Percentiles rank a stretch among this genome's conserved stretches.
phyloP scores from a whole-genome alignment of 2,113 vertebrate species.

The Montifringilla adamsi region DNA sequence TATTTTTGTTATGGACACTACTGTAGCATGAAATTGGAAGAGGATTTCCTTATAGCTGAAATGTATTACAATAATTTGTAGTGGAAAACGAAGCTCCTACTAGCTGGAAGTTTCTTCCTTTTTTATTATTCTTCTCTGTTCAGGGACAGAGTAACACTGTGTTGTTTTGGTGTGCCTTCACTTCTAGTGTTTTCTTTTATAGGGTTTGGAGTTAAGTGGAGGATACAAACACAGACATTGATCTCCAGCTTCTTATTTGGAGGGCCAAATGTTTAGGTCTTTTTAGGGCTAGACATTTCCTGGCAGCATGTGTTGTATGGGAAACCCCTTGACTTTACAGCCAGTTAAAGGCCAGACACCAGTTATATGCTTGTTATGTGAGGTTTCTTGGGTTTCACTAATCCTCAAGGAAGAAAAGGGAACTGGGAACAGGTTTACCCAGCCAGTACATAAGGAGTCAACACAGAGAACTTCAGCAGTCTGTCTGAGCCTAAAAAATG shows the following conservation, averaged over 20 bases:
- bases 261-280: background rate
- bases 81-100: conserved; percentile 11
- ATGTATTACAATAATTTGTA: conserved; percentile 19
- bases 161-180: background rate
- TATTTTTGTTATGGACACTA: conserved; percentile 54
- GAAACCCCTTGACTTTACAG: background rate
- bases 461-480: background rate
- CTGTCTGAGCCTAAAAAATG: background rate
- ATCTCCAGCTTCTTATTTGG: background rate
- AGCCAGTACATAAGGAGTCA: background rate
- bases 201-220: background rate
- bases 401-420: background rate
- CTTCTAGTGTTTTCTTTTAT: background rate
- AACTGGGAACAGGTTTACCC: background rate
- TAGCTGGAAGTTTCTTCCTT: background rate
- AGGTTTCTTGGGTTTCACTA: background rate
- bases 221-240: background rate
- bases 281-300: background rate
- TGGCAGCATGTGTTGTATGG: accelerated
- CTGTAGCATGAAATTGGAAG: conserved; percentile 65
- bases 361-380: background rate
- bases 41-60: conserved; percentile 54
- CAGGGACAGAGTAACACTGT: background rate
- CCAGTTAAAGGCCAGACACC: background rate
- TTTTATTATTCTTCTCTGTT: background rate